Percentiles rank a stretch among this genome's conserved stretches.
These are phyloP conservation scores for Saccostrea cuccullata DNA, from an alignment of 1,140 invertebrate species.

Conservation along the genomic window DNA sequence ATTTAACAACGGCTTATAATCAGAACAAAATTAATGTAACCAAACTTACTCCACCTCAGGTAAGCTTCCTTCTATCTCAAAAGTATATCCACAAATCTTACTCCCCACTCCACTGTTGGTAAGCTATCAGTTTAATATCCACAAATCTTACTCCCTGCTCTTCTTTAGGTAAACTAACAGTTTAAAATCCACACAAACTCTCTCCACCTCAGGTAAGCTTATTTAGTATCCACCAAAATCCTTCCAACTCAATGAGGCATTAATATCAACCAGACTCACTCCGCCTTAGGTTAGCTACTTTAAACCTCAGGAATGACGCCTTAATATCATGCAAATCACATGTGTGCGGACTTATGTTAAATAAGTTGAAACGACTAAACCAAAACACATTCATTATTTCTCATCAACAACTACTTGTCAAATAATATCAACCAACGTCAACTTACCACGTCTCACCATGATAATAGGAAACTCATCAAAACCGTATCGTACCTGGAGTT, in stretches of 20 bases:
- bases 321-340: no score
- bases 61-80: not conserved
- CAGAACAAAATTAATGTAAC: not conserved
- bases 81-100: not conserved
- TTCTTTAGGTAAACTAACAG: not conserved
- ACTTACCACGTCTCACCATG: no score
- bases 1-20: not conserved
- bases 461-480: no score
- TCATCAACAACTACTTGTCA: no score
- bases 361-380: no score
- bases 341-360: no score
- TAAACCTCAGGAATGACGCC: no score
- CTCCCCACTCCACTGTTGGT: not conserved
- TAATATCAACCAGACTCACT: not conserved
- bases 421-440: no score
- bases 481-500: no score
- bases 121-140: not conserved
- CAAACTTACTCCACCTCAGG: constrained; percentile 3
- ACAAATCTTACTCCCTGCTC: not conserved
- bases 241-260: not conserved
- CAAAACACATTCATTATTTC: no score
- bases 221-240: not conserved
- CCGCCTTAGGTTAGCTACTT: no score
- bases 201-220: not conserved
- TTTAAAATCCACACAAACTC: not conserved